Percentiles rank a stretch among this genome's conserved stretches.
phyloP scores from a whole-genome alignment of 2,113 vertebrate species.

The Erpornis zantholeuca region DNA sequence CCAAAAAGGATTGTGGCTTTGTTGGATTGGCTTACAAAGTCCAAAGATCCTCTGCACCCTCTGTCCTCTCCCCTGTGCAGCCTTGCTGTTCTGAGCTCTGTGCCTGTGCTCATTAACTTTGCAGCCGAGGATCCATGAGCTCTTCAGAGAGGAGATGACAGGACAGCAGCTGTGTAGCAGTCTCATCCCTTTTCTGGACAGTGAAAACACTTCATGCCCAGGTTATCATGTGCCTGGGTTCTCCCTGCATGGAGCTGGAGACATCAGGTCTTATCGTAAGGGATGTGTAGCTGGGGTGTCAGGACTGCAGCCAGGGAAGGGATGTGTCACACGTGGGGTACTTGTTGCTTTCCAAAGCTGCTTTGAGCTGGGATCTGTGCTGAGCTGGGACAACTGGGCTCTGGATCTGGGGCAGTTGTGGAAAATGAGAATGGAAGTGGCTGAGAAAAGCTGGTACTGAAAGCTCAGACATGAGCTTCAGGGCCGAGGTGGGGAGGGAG shows the following conservation, averaged over 20 bases:
- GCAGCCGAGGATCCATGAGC: background rate
- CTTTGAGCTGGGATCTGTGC: background rate
- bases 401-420: background rate
- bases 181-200: background rate
- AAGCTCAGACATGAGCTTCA: background rate
- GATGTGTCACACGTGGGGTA: accelerated
- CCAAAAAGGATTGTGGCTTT: background rate
- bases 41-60: background rate
- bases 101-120: background rate
- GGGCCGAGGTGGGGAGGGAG: background rate
- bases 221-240: background rate
- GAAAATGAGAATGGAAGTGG: background rate
- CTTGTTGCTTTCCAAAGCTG: background rate
- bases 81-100: background rate
- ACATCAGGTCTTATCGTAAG: background rate
- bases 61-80: background rate
- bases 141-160: background rate
- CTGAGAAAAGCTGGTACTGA: background rate
- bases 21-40: background rate
- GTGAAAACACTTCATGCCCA: background rate
- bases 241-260: background rate
- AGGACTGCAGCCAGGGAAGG: background rate
- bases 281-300: background rate
- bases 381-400: background rate
- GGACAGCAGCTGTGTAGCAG: background rate